Conservation (phyloP, 2,113 vertebrate genomes). For the Xenopus laevis region DNA sequence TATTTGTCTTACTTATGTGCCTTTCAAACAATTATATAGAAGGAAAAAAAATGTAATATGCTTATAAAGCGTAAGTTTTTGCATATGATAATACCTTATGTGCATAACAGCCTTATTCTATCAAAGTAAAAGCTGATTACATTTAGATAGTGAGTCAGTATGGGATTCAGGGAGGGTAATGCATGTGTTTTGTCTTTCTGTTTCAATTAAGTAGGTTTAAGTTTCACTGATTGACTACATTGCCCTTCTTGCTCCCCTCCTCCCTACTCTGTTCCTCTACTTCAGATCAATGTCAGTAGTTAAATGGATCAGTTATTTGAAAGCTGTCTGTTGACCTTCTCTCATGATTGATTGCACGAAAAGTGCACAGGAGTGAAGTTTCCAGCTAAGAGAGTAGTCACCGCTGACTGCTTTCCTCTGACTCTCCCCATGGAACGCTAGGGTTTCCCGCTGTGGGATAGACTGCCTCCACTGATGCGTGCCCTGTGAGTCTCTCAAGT, state of each 20-base stretch:
- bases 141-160: slow-evolving; percentile 33
- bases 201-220: slow-evolving; percentile 49
- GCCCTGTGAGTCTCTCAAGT: slow-evolving; percentile 53
- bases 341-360: slow-evolving; percentile 58
- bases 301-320: slow-evolving; percentile 67
- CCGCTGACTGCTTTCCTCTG: slow-evolving; percentile 53
- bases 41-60: not conserved
- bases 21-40: no score
- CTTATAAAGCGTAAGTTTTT: no score
- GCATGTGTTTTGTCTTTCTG: slow-evolving; percentile 49
- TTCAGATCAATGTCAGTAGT: slow-evolving; percentile 62
- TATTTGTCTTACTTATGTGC: no score
- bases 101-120: slow-evolving; percentile 5
- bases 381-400: slow-evolving; percentile 53
- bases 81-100: no score
- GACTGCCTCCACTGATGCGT: slow-evolving; percentile 47
- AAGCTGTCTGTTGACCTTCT: slow-evolving; percentile 67
- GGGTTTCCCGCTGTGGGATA: slow-evolving; percentile 57
- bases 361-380: slow-evolving; percentile 55
- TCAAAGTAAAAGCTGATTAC: rapidly evolving
- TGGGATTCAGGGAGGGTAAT: slow-evolving; percentile 42
- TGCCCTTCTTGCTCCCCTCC: slow-evolving; percentile 24
- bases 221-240: slow-evolving; percentile 57
- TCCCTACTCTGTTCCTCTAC: slow-evolving; percentile 48
- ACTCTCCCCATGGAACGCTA: slow-evolving; percentile 51